Conservation (phyloP, 2,888 invertebrate species). For the Heterodera filipjevi region DNA sequence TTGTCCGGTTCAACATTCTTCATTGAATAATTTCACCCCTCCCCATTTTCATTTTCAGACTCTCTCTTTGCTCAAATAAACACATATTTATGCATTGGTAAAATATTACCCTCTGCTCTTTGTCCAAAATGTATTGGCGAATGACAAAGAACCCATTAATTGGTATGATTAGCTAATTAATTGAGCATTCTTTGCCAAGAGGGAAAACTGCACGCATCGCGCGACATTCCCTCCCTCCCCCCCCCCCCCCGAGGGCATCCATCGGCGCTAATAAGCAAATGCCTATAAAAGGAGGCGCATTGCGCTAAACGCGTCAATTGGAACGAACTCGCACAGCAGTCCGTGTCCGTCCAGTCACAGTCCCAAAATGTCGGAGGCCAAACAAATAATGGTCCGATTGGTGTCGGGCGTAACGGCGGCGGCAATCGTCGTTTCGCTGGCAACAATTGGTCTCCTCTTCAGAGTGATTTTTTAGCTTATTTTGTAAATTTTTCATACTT, state of each 20-base stretch:
- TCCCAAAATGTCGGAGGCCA: constrained; percentile 17
- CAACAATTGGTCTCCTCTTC: constrained; percentile 15
- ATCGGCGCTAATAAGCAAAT: not conserved
- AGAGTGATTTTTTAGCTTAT: not conserved
- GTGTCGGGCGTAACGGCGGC: constrained; percentile 15
- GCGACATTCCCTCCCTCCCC: too few species aligned
- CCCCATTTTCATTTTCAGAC: not conserved
- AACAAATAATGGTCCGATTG: constrained; percentile 13
- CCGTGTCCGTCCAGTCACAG: not conserved
- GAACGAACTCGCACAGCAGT: not conserved
- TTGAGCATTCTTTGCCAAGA: not conserved
- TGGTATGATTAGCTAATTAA: too few species aligned
- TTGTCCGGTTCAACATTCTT: not conserved
- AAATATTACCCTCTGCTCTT: too few species aligned
- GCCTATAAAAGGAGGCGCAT: not conserved
- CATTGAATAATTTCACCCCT: not conserved
- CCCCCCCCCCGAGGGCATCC: not conserved
- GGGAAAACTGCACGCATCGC: too few species aligned
- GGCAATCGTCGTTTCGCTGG: constrained; percentile 13
- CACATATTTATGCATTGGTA: too few species aligned
- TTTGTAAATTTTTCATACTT: not conserved
- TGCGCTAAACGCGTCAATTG: not conserved
- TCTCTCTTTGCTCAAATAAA: too few species aligned
- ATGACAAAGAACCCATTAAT: too few species aligned
- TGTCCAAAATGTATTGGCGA: too few species aligned